These are phyloP conservation scores for Drosophila pseudoananassae DNA, from an alignment of 1,140 invertebrate genomes.

Conservation along the genomic window DNA sequence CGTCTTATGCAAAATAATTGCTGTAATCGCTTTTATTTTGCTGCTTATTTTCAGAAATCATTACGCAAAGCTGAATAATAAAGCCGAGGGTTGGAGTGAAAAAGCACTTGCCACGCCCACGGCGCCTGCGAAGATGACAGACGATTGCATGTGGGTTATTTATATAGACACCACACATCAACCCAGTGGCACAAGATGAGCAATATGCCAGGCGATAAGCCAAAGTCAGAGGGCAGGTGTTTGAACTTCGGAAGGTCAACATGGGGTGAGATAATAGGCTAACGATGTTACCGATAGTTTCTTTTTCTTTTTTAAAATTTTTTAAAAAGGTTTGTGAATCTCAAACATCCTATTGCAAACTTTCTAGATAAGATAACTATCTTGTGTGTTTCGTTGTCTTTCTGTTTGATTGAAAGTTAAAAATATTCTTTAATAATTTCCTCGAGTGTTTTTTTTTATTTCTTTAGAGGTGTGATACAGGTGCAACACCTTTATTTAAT, in stretches of 20 bases:
- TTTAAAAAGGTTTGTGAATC: constrained; percentile 21
- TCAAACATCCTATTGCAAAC: not conserved
- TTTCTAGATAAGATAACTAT: not conserved
- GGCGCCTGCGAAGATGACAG: constrained; percentile 29
- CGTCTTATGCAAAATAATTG: constrained; percentile 47
- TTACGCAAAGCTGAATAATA: constrained; percentile 41
- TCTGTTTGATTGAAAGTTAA: no score
- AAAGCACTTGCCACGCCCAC: constrained; percentile 51
- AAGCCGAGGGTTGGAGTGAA: constrained; percentile 1
- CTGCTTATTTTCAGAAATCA: constrained; percentile 44
- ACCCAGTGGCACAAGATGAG: constrained; percentile 17
- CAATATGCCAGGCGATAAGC: constrained; percentile 54
- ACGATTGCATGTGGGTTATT: constrained; percentile 55
- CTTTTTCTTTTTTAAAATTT: not conserved
- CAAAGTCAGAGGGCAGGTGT: constrained; percentile 74
- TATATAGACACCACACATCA: constrained; percentile 26
- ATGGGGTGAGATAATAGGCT: constrained; percentile 47
- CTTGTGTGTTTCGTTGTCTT: not conserved
- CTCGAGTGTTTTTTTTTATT: not conserved
- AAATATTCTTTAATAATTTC: no score
- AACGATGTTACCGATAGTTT: constrained; percentile 19
- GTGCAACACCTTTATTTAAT: not conserved
- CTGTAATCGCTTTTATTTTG: constrained; percentile 46
- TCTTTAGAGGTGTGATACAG: not conserved
- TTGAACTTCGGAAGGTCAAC: constrained; percentile 74